phyloP scores from a whole-genome alignment of 2,797 vertebrate species.

The Pygocentrus nattereri region DNA sequence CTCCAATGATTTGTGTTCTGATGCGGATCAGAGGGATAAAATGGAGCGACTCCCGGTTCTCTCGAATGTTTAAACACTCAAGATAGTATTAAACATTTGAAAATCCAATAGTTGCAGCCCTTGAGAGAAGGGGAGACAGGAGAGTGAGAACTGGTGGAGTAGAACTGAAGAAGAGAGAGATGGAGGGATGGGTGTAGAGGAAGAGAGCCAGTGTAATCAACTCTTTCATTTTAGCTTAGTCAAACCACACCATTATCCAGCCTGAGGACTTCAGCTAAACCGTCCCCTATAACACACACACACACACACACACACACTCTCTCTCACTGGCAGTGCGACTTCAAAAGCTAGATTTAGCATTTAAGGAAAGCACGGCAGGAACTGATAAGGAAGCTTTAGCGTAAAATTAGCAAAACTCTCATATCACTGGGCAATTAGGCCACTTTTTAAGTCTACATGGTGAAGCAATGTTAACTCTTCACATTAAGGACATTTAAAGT shows the following conservation, averaged over 20 bases:
- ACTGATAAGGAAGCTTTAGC: background rate
- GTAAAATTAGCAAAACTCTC: background rate
- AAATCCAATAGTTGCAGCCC: background rate
- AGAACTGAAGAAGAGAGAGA: background rate
- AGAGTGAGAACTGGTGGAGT: background rate
- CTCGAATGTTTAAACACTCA: background rate
- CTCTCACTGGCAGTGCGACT: background rate
- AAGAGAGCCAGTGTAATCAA: background rate
- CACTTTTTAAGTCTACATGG: too few relatives aligned
- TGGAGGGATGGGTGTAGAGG: background rate
- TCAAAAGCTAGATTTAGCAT: background rate
- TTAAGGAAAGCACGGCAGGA: background rate
- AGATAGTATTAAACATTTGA: background rate
- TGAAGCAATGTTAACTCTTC: too few relatives aligned
- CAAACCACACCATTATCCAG: constrained; percentile 2
- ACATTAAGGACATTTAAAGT: too few relatives aligned
- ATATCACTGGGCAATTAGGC: background rate
- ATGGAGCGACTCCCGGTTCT: too few relatives aligned
- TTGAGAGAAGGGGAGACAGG: background rate
- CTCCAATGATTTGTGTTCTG: too few relatives aligned
- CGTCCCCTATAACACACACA: background rate
- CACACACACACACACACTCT: background rate
- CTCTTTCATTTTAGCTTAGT: constrained; percentile 21
- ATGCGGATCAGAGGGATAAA: too few relatives aligned
- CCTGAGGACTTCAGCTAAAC: constrained; percentile 2